Conservation (phyloP, 2,797 vertebrate species). For the Poeciliopsis gracilis region DNA sequence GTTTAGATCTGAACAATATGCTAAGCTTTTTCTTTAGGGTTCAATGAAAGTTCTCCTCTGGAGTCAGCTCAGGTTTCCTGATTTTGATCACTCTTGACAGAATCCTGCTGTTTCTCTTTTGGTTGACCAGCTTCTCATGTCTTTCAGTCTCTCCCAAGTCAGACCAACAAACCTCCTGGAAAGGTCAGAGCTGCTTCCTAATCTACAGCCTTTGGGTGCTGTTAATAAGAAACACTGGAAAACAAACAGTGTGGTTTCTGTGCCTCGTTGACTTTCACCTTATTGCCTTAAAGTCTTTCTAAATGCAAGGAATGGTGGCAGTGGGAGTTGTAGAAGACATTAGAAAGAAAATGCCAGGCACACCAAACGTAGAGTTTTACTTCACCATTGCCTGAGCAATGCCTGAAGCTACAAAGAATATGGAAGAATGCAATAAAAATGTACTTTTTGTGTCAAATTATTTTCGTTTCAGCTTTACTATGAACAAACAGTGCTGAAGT, state of each 20-base stretch:
- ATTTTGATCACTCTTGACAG: conserved; percentile 75
- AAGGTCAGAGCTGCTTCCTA: conserved; percentile 69
- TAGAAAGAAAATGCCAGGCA: conserved; percentile 6
- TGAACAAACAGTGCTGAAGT: conserved; percentile 26
- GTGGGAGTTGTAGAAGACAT: conserved; percentile 30
- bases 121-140: conserved; percentile 62
- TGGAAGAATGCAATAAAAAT: not conserved
- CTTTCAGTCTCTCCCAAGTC: conserved; percentile 43
- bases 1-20: conserved; percentile 58
- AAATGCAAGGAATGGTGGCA: conserved; percentile 60
- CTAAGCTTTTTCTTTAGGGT: conserved; percentile 62
- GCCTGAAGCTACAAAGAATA: conserved; percentile 15
- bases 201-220: conserved; percentile 61
- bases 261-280: conserved; percentile 32
- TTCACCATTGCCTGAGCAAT: not conserved
- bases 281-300: conserved; percentile 24
- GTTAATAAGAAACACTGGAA: conserved; percentile 54
- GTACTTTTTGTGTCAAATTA: not conserved
- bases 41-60: conserved; percentile 51
- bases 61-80: conserved; percentile 64
- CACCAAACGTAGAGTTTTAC: not conserved
- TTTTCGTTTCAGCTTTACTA: conserved; percentile 17
- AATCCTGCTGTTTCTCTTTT: conserved; percentile 76
- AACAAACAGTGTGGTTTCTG: conserved; percentile 37
- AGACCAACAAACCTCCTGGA: conserved; percentile 52